Evolutionary conservation across 1,140 invertebrate species (phyloP).

Genomic region (Cataglyphis hispanica): DNA sequence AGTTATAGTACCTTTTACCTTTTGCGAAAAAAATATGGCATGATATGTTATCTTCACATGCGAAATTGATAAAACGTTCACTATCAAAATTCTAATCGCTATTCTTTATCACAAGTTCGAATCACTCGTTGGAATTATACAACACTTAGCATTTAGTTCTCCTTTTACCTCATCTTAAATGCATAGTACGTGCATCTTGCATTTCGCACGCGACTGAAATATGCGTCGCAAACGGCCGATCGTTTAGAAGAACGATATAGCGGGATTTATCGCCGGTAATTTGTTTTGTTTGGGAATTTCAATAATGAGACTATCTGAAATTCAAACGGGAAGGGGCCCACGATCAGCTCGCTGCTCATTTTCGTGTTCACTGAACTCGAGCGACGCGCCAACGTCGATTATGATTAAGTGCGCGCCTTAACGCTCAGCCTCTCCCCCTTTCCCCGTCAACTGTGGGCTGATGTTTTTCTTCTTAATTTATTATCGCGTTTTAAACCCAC

Average conservation of each 20-base stretch:
- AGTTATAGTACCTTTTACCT: not conserved
- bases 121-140: slow-evolving; percentile 34
- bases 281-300: slow-evolving; percentile 52
- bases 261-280: slow-evolving; percentile 50
- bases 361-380: slow-evolving; percentile 66
- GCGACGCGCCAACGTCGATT: slow-evolving; percentile 45
- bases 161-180: slow-evolving; percentile 50
- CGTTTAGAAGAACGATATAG: slow-evolving; percentile 41
- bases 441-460: not conserved
- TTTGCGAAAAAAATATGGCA: not conserved
- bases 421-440: slow-evolving; percentile 36
- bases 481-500: slow-evolving; percentile 68
- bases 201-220: slow-evolving; percentile 44
- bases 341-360: slow-evolving; percentile 54
- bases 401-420: slow-evolving; percentile 60
- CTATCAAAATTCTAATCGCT: slow-evolving; percentile 30
- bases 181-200: slow-evolving; percentile 25
- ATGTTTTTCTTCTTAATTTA: slow-evolving; percentile 69
- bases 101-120: slow-evolving; percentile 4
- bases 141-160: slow-evolving; percentile 17
- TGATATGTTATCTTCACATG: not conserved
- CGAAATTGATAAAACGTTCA: slow-evolving; percentile 30
- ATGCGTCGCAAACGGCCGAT: slow-evolving; percentile 32
- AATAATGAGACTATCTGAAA: slow-evolving; percentile 62
- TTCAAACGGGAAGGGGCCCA: slow-evolving; percentile 30